Evolutionary conservation across 2,888 invertebrate species (phyloP), one percentile per base, ranked within the genome.

Genomic region (Rhagophthalmus giganteus): DNA sequence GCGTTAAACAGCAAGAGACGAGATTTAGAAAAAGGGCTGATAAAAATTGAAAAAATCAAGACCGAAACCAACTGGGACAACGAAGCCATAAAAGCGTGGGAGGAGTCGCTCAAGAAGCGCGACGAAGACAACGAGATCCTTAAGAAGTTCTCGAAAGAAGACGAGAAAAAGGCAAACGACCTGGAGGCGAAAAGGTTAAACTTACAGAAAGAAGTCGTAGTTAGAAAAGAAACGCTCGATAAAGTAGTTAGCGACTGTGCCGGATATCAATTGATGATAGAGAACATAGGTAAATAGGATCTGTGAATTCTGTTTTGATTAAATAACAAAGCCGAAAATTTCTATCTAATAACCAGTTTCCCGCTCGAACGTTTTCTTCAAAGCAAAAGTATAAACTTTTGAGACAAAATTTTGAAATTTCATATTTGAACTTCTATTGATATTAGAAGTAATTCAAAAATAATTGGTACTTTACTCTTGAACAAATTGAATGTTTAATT

Each of bases 91-190:
- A 76, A 81, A 32, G 85, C 86, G 38, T 89, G 87, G 87, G 82
- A 86, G 14, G 84, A 87, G 30, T 82, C 85, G 0, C 77, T 90
- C 47, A 81, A 82, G 57, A 79, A 84, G 48, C 82, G 82, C 25
- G 82, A 86, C 28, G 83, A 84, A 35, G 85, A 87, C 49, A 87
- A 85, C 58, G 77, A 80, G 15, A 73, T 88, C n/a, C 81, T 90
- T 30, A 83, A 85, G 61, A 83, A 83, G 65, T 88, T 86, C 60
- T 84, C 86, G 45, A 81, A 83, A 64, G 83, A 86, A 57, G 90
- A 91, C 68, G 75, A 83, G 11, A 81, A 82, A 38, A 82, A 79
- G 60, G 85, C 85, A 31, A 82, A 84, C 65, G 79, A 81, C 52
- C 62, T 82, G 28, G 84, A 85, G 58, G 72, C 79, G 2, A 78